phyloP scores from a whole-genome alignment of 2,888 invertebrate genomes.

The Clepsis dumicolana region DNA sequence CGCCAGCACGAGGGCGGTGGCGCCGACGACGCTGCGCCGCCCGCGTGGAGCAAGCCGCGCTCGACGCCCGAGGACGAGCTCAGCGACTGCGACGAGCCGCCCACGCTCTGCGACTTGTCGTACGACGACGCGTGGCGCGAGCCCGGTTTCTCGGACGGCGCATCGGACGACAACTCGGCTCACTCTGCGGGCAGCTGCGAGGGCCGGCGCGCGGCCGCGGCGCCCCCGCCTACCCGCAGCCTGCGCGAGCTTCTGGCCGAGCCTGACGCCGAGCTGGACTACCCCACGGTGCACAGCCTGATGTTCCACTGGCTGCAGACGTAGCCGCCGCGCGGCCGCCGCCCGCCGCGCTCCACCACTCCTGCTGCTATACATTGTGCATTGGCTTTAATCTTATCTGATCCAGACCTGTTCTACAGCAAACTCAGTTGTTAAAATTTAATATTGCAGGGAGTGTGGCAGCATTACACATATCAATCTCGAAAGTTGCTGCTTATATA shows the following conservation, averaged over 20 bases:
- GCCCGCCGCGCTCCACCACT: conserved; percentile 48
- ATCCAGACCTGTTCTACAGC: not conserved
- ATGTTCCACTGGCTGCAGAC: conserved; percentile 85
- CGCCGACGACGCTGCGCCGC: conserved; percentile 59
- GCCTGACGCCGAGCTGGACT: conserved; percentile 80
- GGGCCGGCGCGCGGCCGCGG: conserved; percentile 53
- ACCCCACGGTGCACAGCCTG: conserved; percentile 81
- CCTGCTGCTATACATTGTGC: not conserved
- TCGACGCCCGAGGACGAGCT: conserved; percentile 68
- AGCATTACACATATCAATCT: conserved; percentile 70
- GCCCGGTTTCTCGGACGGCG: conserved; percentile 69
- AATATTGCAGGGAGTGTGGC: conserved; percentile 48
- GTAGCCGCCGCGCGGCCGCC: conserved; percentile 61
- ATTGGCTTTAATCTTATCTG: not conserved
- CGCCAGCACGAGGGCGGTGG: conserved; percentile 74
- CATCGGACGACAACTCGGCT: conserved; percentile 79
- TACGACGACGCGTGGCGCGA: conserved; percentile 77
- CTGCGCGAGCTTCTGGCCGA: conserved; percentile 76
- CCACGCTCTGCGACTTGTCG: conserved; percentile 75
- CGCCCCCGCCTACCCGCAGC: conserved; percentile 62
- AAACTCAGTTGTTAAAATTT: not conserved
- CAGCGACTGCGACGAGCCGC: conserved; percentile 79
- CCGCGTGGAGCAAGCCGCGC: conserved; percentile 60
- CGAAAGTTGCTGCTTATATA: conserved; percentile 62
- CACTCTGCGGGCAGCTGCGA: conserved; percentile 70